These are phyloP conservation scores for Desmophyllum pertusum DNA, from an alignment of 92 coral and sea anemone species.

Conservation along the genomic window DNA sequence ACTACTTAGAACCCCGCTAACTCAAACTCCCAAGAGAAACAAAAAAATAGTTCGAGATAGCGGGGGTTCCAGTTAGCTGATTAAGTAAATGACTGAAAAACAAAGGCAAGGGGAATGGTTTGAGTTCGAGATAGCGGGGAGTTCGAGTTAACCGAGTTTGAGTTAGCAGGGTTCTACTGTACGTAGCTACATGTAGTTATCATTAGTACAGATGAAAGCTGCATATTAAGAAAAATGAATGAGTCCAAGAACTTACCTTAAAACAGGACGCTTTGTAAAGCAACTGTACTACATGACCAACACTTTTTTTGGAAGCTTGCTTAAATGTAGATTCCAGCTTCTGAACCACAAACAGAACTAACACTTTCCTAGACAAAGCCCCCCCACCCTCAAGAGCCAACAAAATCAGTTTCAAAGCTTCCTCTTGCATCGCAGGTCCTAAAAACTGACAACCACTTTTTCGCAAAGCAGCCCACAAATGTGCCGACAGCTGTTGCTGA, in stretches of 20 bases:
- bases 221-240: neutral
- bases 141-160: no score
- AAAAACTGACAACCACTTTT: conserved; percentile 98
- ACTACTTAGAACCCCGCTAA: no score
- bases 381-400: conserved; percentile 98
- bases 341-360: conserved; percentile 94
- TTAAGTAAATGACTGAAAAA: no score
- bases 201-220: no score
- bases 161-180: no score
- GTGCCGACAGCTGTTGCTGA: conserved; percentile 85
- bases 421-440: conserved; percentile 99
- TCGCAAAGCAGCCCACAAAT: conserved; percentile 97
- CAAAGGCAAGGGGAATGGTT: no score
- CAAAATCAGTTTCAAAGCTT: conserved; percentile 87
- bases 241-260: conserved; percentile 49
- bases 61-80: no score
- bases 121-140: no score
- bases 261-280: conserved; percentile 90
- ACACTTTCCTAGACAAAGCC: conserved; percentile 94
- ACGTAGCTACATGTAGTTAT: no score
- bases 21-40: no score
- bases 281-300: conserved; percentile 91
- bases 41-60: no score
- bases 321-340: conserved; percentile 76
- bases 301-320: conserved; percentile 90